Evolutionary conservation across 1,140 invertebrate genomes (phyloP).

Genomic region (Papilio machaon): DNA sequence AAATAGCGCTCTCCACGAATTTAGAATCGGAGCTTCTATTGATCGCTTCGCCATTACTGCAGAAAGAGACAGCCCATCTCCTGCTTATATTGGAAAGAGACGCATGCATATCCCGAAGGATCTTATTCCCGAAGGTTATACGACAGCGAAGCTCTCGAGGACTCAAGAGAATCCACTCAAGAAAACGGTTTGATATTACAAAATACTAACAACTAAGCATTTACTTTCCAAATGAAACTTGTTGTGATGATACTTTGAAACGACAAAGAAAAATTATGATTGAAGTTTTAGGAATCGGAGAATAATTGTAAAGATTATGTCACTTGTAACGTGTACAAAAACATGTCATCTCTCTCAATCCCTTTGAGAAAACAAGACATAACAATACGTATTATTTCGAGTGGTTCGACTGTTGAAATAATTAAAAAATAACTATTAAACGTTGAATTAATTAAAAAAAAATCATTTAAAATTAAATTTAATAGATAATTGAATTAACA

Average conservation of each 20-base stretch:
- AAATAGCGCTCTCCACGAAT: slow-evolving; percentile 47
- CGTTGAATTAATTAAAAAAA: no score
- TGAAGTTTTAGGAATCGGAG: neutral
- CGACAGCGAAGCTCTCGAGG: neutral
- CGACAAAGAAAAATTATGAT: neutral
- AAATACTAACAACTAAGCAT: neutral
- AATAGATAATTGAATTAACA: no score
- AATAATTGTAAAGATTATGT: no score
- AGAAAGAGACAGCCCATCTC: slow-evolving; percentile 38
- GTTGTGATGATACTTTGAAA: neutral
- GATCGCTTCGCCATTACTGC: slow-evolving; percentile 46
- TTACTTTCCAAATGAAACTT: neutral
- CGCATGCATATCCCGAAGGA: slow-evolving; percentile 37
- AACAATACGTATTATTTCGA: no score
- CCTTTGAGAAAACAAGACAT: no score
- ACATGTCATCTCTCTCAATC: no score
- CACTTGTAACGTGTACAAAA: no score
- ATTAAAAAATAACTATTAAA: no score
- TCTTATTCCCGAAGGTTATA: slow-evolving; percentile 22
- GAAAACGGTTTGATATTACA: slow-evolving; percentile 24
- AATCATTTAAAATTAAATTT: no score
- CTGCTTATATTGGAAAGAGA: slow-evolving; percentile 41
- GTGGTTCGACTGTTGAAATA: no score
- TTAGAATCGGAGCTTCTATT: slow-evolving; percentile 58
- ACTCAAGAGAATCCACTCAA: slow-evolving; percentile 23